A percentile compares a stretch with the other conserved stretches of the same genome.
Conservation (phyloP, 1,140 invertebrate species). For the Drosophila takahashii region DNA sequence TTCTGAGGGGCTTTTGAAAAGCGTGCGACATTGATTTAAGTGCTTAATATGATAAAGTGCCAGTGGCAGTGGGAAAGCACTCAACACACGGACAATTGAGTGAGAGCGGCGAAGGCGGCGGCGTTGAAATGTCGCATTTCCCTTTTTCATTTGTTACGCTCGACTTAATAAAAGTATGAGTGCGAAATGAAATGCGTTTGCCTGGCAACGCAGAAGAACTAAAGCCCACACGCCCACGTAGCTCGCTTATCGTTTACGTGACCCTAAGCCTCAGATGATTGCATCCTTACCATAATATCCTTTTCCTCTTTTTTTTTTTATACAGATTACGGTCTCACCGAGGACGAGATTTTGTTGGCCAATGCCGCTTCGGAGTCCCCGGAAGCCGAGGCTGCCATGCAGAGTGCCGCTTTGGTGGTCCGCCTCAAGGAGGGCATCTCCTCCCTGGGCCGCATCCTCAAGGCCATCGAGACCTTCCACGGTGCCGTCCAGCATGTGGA, state of each 20-base stretch:
- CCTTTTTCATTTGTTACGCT: conserved; percentile 82
- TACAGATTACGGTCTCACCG: conserved; percentile 92
- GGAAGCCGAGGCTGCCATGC: conserved; percentile 89
- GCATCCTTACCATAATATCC: conserved; percentile 35
- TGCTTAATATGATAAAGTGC: conserved; percentile 83
- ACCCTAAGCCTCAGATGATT: conserved; percentile 67
- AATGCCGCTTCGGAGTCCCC: conserved; percentile 91
- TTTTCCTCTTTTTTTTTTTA: conserved; percentile 5
- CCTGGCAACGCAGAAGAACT: conserved; percentile 52
- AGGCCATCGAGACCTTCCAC: conserved; percentile 96
- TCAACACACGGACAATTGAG: conserved; percentile 46
- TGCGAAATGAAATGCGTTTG: conserved; percentile 63
- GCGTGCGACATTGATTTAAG: conserved; percentile 75
- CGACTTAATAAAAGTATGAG: conserved; percentile 55
- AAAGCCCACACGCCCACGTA: conserved; percentile 40
- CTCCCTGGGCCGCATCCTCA: conserved; percentile 93
- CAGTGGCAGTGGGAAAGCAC: conserved; percentile 53
- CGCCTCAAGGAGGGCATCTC: conserved; percentile 94
- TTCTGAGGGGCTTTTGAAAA: conserved; percentile 54
- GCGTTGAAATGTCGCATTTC: conserved; percentile 77
- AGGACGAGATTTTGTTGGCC: conserved; percentile 94
- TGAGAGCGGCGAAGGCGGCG: conserved; percentile 1
- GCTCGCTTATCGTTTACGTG: conserved; percentile 73
- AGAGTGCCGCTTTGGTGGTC: conserved; percentile 92
- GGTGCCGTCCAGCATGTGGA: conserved; percentile 95